Evolutionary conservation across 2,888 invertebrate genomes (phyloP).

Genomic region (Ptycholaimellus sp.): DNA sequence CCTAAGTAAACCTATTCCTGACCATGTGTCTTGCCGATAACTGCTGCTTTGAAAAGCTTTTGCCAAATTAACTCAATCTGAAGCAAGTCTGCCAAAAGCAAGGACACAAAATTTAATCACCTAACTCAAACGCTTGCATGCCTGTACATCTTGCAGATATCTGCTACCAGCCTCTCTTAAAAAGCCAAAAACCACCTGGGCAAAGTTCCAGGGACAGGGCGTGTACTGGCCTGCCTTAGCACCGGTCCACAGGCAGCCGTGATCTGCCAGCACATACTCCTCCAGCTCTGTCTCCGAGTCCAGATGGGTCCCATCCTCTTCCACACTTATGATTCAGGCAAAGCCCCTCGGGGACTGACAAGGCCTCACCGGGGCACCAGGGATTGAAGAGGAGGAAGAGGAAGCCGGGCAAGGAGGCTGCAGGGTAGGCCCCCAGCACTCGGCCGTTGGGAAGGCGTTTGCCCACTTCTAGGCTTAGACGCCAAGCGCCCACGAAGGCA

Average conservation of each 20-base stretch:
- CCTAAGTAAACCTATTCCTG: too few species aligned
- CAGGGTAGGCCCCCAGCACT: too few species aligned
- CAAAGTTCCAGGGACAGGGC: not conserved
- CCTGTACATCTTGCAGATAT: too few species aligned
- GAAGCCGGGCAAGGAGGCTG: not conserved
- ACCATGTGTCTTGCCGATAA: too few species aligned
- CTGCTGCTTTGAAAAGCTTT: too few species aligned
- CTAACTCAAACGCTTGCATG: not conserved
- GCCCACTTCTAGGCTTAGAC: too few species aligned
- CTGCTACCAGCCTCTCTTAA: too few species aligned
- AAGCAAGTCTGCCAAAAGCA: not conserved
- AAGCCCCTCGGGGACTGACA: not conserved
- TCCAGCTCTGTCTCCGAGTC: not conserved
- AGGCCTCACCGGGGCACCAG: not conserved
- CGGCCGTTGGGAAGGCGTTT: too few species aligned
- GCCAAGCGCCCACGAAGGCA: too few species aligned
- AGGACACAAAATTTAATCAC: not conserved
- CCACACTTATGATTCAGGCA: not conserved
- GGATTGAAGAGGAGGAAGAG: slow-evolving; percentile 1
- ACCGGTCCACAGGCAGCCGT: not conserved
- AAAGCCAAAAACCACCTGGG: too few species aligned
- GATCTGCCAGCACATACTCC: not conserved
- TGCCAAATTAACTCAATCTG: too few species aligned
- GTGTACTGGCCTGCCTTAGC: not conserved
- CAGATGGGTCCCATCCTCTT: not conserved